phyloP scores from a whole-genome alignment of 2,113 vertebrate genomes.

The Hemicordylus capensis region DNA sequence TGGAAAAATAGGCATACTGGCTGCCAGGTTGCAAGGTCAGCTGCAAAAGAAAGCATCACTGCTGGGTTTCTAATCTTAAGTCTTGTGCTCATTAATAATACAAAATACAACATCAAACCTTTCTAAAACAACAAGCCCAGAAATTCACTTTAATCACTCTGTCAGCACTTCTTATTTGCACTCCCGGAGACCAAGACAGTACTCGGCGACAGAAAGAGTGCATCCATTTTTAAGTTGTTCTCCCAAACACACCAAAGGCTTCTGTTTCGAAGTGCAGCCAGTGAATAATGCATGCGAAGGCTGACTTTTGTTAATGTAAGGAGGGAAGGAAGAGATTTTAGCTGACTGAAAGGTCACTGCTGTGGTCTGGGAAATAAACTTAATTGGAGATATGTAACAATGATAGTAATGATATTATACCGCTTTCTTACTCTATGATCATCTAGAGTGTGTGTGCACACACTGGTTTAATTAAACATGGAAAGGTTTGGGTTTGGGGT shows the following conservation, averaged over 20 bases:
- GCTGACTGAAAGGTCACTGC: background rate
- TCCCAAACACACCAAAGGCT: constrained; percentile 9
- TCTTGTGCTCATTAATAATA: constrained; percentile 59
- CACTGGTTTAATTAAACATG: background rate
- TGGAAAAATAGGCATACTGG: background rate
- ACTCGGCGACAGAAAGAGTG: constrained; percentile 12
- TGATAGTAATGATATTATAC: background rate
- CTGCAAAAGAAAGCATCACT: constrained; percentile 48
- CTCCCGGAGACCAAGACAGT: constrained; percentile 3
- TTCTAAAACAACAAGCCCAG: constrained; percentile 50
- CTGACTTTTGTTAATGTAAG: constrained; percentile 23
- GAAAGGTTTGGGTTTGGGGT: background rate
- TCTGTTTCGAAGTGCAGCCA: constrained; percentile 18
- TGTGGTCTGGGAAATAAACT: background rate
- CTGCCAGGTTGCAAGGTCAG: constrained; percentile 33
- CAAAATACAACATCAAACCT: constrained; percentile 50
- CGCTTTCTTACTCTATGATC: background rate
- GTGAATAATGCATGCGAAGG: constrained; percentile 36
- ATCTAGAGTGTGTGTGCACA: background rate
- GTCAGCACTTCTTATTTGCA: constrained; percentile 50
- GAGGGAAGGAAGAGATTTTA: constrained; percentile 20
- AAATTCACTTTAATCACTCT: constrained; percentile 51
- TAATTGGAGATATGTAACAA: background rate
- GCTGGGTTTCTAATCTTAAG: constrained; percentile 46
- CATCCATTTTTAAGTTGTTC: constrained; percentile 40